phyloP scores from a whole-genome alignment of 2,888 invertebrate genomes.

The Lumbricus terrestris region DNA sequence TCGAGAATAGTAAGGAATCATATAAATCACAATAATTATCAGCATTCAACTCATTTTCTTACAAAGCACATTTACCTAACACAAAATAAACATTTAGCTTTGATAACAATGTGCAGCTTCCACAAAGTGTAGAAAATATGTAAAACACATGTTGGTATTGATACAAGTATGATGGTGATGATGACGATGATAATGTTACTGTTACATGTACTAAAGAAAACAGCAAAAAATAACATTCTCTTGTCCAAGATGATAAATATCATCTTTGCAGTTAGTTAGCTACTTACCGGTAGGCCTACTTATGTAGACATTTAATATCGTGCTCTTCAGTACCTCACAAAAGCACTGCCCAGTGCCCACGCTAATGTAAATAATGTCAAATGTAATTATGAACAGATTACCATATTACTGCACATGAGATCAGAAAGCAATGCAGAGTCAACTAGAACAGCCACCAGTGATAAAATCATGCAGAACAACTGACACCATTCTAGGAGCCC shows the following conservation, averaged over 20 bases:
- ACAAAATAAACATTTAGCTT: not conserved
- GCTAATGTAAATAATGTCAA: too few relatives aligned
- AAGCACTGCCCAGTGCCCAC: too few relatives aligned
- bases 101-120: not conserved
- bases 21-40: not conserved
- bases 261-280: not conserved
- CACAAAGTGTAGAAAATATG: not conserved
- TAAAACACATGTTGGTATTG: not conserved
- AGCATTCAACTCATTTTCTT: not conserved
- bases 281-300: too few relatives aligned
- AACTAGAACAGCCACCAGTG: too few relatives aligned
- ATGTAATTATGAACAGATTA: too few relatives aligned
- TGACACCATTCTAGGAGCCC: too few relatives aligned
- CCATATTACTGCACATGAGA: too few relatives aligned
- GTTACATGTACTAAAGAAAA: not conserved
- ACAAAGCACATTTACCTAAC: not conserved
- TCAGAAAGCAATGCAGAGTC: too few relatives aligned
- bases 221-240: not conserved
- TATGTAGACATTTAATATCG: too few relatives aligned
- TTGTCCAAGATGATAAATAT: not conserved
- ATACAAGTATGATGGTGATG: not conserved
- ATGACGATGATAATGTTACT: not conserved
- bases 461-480: too few relatives aligned
- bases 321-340: too few relatives aligned
- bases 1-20: not conserved